A percentile compares a stretch with the other conserved stretches of the same genome.
Evolutionary conservation across 2,113 vertebrate species (phyloP).

Genomic region (Urocynchramus pylzowi): DNA sequence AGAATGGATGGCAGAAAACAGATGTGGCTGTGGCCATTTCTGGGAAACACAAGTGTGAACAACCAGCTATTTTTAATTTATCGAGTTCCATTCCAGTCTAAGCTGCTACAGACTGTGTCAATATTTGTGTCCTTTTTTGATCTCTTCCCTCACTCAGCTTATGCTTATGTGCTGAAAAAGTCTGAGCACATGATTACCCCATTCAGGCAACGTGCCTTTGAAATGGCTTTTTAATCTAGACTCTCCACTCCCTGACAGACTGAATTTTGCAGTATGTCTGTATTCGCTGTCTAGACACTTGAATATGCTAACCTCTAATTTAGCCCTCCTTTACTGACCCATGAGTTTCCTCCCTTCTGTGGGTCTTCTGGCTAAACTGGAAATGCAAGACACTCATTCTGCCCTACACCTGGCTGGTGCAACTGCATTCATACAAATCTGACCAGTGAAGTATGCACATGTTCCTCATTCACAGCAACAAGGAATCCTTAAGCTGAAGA

Average conservation of each 20-base stretch:
- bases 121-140: constrained; percentile 58
- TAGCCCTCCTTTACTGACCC: constrained; percentile 63
- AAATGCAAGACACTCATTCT: constrained; percentile 52
- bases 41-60: constrained; percentile 42
- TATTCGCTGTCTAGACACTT: constrained; percentile 66
- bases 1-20: not conserved
- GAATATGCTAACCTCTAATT: constrained; percentile 67
- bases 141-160: constrained; percentile 38
- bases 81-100: constrained; percentile 41
- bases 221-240: constrained; percentile 67
- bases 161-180: constrained; percentile 57
- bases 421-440: constrained; percentile 28
- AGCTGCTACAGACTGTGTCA: constrained; percentile 38
- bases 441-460: constrained; percentile 8
- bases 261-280: constrained; percentile 63
- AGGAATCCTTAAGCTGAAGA: not conserved
- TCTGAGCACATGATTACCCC: constrained; percentile 60
- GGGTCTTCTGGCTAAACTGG: constrained; percentile 64
- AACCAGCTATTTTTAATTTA: constrained; percentile 51
- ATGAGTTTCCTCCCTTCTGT: constrained; percentile 57
- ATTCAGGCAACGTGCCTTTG: constrained; percentile 59
- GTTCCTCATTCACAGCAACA: not conserved
- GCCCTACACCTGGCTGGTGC: not conserved
- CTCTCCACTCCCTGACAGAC: constrained; percentile 65
- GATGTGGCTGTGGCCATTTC: constrained; percentile 8